These are phyloP conservation scores for Hypomecis punctinalis DNA, from an alignment of 2,888 invertebrate species.

Conservation along the genomic window DNA sequence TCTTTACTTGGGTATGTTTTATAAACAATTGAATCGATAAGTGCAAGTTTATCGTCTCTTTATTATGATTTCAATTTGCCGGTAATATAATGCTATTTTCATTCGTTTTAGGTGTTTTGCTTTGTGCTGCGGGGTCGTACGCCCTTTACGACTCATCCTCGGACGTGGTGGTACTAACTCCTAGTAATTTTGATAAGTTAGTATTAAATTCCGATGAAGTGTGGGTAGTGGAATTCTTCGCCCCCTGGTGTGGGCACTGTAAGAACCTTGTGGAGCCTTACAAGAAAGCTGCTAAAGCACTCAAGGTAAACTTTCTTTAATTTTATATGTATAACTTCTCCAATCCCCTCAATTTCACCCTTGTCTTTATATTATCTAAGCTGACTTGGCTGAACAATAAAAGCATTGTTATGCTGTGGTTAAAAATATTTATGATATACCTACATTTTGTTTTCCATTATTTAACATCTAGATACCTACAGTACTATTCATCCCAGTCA, in stretches of 20 bases:
- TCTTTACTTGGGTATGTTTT: constrained; percentile 71
- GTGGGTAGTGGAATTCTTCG: constrained; percentile 98
- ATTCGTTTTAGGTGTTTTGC: constrained; percentile 69
- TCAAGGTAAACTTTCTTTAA: constrained; percentile 90
- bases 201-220: constrained; percentile 93
- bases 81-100: constrained; percentile 46
- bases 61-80: constrained; percentile 46
- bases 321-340: background rate
- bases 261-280: constrained; percentile 93
- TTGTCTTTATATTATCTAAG: no score
- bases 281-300: constrained; percentile 95
- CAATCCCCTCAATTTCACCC: background rate
- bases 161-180: constrained; percentile 94
- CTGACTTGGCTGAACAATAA: no score
- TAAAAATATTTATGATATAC: no score
- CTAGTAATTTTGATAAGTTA: constrained; percentile 93
- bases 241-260: constrained; percentile 98
- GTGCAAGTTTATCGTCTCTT: constrained; percentile 43
- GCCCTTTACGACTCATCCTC: constrained; percentile 88
- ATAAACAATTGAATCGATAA: constrained; percentile 59
- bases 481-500: no score
- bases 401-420: no score
- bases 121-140: constrained; percentile 65
- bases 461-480: no score
- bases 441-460: no score